phyloP scores from a whole-genome alignment of 2,888 invertebrate species.

The Drosophila anomelani region DNA sequence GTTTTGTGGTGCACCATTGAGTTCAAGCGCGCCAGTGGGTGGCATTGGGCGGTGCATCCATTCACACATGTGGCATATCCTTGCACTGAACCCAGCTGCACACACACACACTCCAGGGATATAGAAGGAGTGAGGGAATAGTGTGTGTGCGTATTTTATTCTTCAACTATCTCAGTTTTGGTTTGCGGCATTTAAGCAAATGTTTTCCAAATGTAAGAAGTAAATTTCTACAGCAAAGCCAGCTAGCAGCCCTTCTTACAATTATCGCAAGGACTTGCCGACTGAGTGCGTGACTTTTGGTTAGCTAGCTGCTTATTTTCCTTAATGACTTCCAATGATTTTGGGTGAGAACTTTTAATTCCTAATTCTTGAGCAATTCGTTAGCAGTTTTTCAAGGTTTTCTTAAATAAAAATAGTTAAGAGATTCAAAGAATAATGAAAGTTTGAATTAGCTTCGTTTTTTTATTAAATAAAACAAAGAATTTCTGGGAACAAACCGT shows the following conservation, averaged over 20 bases:
- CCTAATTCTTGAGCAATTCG: not conserved
- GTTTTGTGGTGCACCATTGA: constrained; percentile 67
- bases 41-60: constrained; percentile 13
- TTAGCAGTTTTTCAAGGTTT: not conserved
- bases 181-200: constrained; percentile 79
- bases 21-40: constrained; percentile 24
- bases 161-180: constrained; percentile 75
- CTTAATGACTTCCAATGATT: constrained; percentile 44
- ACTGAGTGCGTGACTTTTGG: constrained; percentile 61
- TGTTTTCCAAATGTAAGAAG: constrained; percentile 68
- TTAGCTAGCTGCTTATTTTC: constrained; percentile 56
- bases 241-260: constrained; percentile 21
- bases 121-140: not conserved
- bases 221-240: not conserved
- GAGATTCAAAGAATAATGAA: not conserved
- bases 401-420: not conserved
- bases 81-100: constrained; percentile 24
- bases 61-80: constrained; percentile 20
- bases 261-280: constrained; percentile 51
- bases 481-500: no score
- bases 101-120: not conserved
- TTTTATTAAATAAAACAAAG: not conserved
- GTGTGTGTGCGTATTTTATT: constrained; percentile 63
- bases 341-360: not conserved
- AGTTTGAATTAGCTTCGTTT: no score